A percentile compares a stretch with the other conserved stretches of the same genome.
These are phyloP conservation scores for Brachypodius melanocephalos DNA, from an alignment of 2,113 vertebrate species.

Conservation along the genomic window DNA sequence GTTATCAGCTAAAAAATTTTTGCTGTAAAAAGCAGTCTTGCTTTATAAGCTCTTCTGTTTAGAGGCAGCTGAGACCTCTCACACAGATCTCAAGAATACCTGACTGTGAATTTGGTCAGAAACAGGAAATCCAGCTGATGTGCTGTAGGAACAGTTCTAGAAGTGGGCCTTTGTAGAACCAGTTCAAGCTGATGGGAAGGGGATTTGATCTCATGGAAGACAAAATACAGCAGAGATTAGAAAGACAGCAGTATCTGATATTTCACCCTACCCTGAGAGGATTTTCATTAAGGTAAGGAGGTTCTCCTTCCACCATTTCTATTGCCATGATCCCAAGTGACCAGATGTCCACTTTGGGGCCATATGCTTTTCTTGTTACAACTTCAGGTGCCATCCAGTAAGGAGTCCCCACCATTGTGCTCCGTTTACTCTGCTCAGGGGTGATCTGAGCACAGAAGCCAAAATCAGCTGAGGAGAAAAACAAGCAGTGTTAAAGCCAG, in stretches of 20 bases:
- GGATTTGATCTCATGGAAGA: not conserved
- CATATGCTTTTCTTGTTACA: constrained; percentile 95
- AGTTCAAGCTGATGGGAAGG: not conserved
- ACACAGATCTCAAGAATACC: not conserved
- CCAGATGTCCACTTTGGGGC: constrained; percentile 98
- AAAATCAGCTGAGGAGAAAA: constrained; percentile 87
- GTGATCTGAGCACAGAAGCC: constrained; percentile 99
- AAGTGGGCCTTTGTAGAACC: not conserved
- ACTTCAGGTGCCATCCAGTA: constrained; percentile 99
- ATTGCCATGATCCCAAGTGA: constrained; percentile 99
- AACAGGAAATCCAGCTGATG: not conserved
- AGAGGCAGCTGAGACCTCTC: not conserved
- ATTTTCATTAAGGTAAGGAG: constrained; percentile 98
- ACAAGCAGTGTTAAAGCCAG: not conserved
- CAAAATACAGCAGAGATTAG: not conserved
- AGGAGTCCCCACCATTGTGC: constrained; percentile 97
- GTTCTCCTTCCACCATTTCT: constrained; percentile 99
- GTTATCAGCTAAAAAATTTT: not conserved
- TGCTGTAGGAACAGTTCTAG: not conserved
- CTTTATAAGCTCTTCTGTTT: not conserved
- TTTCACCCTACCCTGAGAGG: constrained; percentile 90
- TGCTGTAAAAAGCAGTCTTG: not conserved
- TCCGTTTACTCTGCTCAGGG: constrained; percentile 97
- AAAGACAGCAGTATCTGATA: not conserved
- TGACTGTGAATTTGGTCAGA: not conserved